These are phyloP conservation scores for Flabesymbios commensalis DNA, from an alignment of 2,888 invertebrate genomes.

Conservation along the genomic window DNA sequence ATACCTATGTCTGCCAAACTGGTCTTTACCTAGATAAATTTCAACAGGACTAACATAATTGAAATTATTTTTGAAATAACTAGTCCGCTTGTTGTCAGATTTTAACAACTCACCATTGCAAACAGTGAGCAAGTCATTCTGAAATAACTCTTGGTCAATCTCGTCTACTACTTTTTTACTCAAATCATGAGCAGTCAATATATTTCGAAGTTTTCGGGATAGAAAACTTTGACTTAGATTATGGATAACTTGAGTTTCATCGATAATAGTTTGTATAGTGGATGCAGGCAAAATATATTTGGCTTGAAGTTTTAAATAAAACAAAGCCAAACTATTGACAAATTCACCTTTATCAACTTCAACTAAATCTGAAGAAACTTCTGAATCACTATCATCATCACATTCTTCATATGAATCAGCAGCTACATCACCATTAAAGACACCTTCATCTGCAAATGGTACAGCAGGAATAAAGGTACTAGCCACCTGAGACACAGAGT, in stretches of 20 bases:
- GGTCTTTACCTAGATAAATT: background rate
- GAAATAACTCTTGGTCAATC: no score
- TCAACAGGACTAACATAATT: conserved; percentile 16
- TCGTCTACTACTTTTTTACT: no score
- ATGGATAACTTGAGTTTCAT: background rate
- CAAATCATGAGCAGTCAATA: no score
- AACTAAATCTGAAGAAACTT: background rate
- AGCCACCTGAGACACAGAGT: no score
- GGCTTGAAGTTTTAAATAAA: background rate
- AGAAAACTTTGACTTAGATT: background rate
- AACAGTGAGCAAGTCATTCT: no score
- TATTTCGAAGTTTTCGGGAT: no score
- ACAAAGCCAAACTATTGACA: background rate
- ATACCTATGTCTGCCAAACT: background rate
- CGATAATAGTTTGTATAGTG: background rate
- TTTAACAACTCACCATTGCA: no score
- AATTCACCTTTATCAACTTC: background rate
- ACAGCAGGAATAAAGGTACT: no score
- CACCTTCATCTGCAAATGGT: no score
- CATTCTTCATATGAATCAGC: no score
- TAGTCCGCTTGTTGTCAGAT: background rate
- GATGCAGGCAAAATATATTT: background rate
- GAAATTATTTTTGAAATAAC: conserved; percentile 19
- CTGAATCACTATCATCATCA: no score
- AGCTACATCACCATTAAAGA: no score